These are phyloP conservation scores for Scrobipalpa atriplicella DNA, from an alignment of 2,888 invertebrate species.

Conservation along the genomic window DNA sequence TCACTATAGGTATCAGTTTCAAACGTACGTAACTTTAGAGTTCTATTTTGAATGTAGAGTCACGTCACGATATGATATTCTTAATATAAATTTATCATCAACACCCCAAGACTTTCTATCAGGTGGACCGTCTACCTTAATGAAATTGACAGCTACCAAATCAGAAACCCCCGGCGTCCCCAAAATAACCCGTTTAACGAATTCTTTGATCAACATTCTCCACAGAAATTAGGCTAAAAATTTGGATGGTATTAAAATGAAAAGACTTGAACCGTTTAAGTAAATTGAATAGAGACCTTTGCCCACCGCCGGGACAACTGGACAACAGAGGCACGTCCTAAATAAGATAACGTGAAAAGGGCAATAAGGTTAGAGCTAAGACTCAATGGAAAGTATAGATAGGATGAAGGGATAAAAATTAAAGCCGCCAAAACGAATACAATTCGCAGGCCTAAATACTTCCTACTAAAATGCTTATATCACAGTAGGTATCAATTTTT, in stretches of 20 bases:
- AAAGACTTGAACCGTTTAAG: neutral
- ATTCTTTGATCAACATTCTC: neutral
- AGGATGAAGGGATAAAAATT: neutral
- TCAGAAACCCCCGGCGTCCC: neutral
- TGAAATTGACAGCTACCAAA: slow-evolving; percentile 2
- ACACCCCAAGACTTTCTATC: neutral
- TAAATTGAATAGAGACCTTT: slow-evolving; percentile 13
- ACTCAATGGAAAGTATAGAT: neutral
- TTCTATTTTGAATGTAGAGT: no score
- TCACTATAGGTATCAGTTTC: no score
- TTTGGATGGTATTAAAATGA: neutral
- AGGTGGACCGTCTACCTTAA: neutral
- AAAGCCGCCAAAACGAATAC: neutral
- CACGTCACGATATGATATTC: neutral
- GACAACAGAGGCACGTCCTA: slow-evolving; percentile 17
- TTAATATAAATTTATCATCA: neutral
- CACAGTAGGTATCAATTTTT: no score
- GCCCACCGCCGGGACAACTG: neutral
- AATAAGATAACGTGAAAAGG: slow-evolving; percentile 21
- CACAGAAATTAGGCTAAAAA: neutral
- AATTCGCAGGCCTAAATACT: no score
- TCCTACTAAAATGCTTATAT: no score
- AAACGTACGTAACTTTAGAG: no score
- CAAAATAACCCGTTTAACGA: neutral
- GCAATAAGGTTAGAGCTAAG: slow-evolving; percentile 17